A percentile compares a stretch with the other conserved stretches of the same genome.
phyloP scores from a whole-genome alignment of 64 coral and sea anemone species.

The Porites australiensis region DNA sequence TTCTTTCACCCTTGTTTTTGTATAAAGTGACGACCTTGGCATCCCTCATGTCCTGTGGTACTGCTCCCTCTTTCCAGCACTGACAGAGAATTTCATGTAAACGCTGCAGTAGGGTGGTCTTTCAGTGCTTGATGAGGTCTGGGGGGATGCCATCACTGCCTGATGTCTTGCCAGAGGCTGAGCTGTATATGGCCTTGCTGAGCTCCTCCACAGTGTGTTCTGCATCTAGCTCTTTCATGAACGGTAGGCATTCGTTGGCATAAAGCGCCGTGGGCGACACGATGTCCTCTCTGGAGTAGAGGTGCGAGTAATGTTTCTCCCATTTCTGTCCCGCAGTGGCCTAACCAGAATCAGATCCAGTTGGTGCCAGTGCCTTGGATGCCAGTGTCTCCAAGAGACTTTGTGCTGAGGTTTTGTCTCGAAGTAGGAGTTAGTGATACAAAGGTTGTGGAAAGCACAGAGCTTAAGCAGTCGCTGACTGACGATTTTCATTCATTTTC shows the following conservation, averaged over 20 bases:
- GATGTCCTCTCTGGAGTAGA: conserved; percentile 38
- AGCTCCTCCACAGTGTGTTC: conserved; percentile 2
- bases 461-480: conserved; percentile 23
- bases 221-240: neutral
- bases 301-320: conserved; percentile 66
- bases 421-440: conserved; percentile 34
- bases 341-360: conserved; percentile 31
- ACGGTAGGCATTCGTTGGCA: neutral
- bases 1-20: no score
- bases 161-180: conserved; percentile 32
- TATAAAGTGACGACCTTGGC: neutral
- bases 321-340: conserved; percentile 38
- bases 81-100: conserved; percentile 52
- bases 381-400: conserved; percentile 11
- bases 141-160: conserved; percentile 55
- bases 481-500: conserved; percentile 38
- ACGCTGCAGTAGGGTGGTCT: conserved; percentile 17
- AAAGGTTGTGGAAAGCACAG: conserved; percentile 20
- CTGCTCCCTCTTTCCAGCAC: conserved; percentile 27
- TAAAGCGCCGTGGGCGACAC: neutral
- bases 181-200: conserved; percentile 51
- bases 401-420: conserved; percentile 48
- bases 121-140: conserved; percentile 52
- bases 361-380: conserved; percentile 1
- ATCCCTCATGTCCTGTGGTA: conserved; percentile 48